Percentiles rank a stretch among this genome's conserved stretches.
phyloP scores from a whole-genome alignment of 2,113 vertebrate genomes.

The Pollimyrus isidori region DNA sequence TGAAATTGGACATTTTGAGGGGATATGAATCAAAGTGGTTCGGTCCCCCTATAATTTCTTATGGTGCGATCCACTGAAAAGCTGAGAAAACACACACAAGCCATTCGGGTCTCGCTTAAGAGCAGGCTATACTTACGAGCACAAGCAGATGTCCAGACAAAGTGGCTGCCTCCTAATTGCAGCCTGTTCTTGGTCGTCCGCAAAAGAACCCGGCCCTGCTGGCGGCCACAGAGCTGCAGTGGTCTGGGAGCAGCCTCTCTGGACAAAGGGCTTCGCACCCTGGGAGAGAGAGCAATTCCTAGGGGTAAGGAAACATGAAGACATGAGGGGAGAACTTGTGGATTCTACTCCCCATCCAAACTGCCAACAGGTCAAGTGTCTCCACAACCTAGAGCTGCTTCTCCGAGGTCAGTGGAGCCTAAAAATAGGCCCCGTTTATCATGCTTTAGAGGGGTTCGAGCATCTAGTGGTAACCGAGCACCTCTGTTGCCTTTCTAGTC shows the following conservation, averaged over 20 bases:
- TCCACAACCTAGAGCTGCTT: background rate
- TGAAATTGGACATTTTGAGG: background rate
- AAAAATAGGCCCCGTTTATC: conserved; percentile 8
- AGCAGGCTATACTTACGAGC: background rate
- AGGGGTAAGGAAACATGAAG: background rate
- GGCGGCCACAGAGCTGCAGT: conserved; percentile 36
- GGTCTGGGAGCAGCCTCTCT: conserved; percentile 38
- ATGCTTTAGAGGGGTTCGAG: background rate
- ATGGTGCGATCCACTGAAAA: background rate
- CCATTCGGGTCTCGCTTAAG: background rate
- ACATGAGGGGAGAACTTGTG: background rate
- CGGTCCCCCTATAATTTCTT: background rate
- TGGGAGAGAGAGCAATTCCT: background rate
- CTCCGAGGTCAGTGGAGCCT: background rate
- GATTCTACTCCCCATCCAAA: background rate
- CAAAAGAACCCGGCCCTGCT: conserved; percentile 42
- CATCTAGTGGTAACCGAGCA: background rate
- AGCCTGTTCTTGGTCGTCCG: conserved; percentile 15
- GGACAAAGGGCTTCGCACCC: background rate
- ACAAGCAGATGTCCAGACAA: background rate
- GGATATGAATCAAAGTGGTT: background rate
- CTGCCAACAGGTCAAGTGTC: background rate
- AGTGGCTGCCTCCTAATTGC: conserved; percentile 6
- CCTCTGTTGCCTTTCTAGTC: background rate
- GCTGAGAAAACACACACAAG: background rate